Conservation (phyloP, 2,113 vertebrate genomes). For the Chionomys nivalis region DNA sequence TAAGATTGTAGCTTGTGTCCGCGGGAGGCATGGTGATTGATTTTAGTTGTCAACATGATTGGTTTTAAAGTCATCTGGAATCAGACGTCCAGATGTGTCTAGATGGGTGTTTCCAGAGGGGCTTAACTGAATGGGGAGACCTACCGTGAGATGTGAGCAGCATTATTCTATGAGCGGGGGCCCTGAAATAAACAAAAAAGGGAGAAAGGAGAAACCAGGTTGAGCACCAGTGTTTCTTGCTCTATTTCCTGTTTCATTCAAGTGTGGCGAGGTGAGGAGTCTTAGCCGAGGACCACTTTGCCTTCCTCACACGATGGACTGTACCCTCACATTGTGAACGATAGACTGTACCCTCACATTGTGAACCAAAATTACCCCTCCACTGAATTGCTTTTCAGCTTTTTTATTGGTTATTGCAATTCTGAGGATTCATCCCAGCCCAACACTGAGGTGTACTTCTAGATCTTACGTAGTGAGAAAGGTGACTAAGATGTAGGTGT, state of each 20-base stretch:
- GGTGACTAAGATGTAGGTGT: not conserved
- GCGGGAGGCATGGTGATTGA: no score
- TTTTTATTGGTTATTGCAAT: not conserved
- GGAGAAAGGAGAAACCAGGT: no score
- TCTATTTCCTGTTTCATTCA: not conserved
- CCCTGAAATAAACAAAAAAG: no score
- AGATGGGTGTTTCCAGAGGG: no score
- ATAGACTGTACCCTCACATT: not conserved
- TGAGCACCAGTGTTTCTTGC: no score
- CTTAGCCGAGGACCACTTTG: not conserved
- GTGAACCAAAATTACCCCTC: not conserved
- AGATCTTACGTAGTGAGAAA: not conserved
- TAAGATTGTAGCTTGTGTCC: no score
- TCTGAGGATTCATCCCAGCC: not conserved
- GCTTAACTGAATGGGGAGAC: no score
- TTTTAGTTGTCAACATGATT: no score
- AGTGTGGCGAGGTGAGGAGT: not conserved
- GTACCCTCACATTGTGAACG: not conserved
- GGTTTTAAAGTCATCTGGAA: no score
- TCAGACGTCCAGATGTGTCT: no score
- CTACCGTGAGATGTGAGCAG: no score
- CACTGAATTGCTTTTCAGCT: not conserved
- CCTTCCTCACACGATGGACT: not conserved
- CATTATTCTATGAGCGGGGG: no score
- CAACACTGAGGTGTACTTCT: not conserved